phyloP scores from a whole-genome alignment of 1,140 invertebrate genomes.

The Sycophaga agraensis region DNA sequence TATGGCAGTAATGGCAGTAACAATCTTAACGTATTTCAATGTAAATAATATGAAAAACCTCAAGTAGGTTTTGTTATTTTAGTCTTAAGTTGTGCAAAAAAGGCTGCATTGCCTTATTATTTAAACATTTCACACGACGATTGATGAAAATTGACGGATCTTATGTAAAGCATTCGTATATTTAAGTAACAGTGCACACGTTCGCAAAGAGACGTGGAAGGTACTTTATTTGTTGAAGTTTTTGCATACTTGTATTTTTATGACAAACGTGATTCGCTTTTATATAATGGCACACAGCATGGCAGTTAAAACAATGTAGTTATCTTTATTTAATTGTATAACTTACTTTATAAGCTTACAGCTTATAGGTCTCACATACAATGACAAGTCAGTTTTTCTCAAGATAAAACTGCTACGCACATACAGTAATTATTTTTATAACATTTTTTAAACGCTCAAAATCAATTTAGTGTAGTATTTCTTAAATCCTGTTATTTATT shows the following conservation, averaged over 20 bases:
- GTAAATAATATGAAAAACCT: no score
- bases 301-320: conserved; percentile 58
- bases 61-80: no score
- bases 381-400: no score
- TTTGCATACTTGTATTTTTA: conserved; percentile 42
- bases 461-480: no score
- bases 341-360: conserved; percentile 36
- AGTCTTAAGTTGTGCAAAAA: no score
- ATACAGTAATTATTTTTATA: no score
- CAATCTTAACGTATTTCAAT: no score
- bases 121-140: neutral
- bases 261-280: conserved; percentile 48
- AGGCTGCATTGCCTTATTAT: no score
- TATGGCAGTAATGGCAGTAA: no score
- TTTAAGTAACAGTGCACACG: conserved; percentile 16
- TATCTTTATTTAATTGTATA: conserved; percentile 30
- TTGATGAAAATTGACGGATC: conserved; percentile 6
- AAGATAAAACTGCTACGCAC: no score
- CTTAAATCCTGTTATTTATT: no score
- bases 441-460: no score
- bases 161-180: neutral
- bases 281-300: conserved; percentile 59
- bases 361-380: conserved; percentile 22
- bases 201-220: conserved; percentile 8
- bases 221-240: conserved; percentile 1